Percentiles rank a stretch among this genome's conserved stretches.
Evolutionary conservation across 2,888 invertebrate species (phyloP).

Genomic region (Drosophila imparisetae): DNA sequence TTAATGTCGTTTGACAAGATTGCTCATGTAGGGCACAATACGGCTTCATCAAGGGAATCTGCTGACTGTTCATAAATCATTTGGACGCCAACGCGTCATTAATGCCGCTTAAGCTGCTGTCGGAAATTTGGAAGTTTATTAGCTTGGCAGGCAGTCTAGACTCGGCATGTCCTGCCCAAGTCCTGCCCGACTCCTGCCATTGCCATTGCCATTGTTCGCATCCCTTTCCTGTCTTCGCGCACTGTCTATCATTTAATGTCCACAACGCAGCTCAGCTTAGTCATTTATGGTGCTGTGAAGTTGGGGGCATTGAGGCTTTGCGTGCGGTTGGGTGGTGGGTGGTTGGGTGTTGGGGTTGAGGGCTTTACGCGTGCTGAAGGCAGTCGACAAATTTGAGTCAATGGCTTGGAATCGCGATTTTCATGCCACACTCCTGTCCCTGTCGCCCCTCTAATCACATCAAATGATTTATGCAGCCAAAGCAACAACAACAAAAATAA

Average conservation of each 20-base stretch:
- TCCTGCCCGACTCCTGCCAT: not conserved
- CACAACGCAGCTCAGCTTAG: constrained; percentile 37
- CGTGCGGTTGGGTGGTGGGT: not conserved
- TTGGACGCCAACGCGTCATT: constrained; percentile 60
- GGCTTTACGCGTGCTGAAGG: constrained; percentile 1
- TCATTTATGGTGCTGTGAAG: constrained; percentile 17
- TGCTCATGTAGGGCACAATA: constrained; percentile 1
- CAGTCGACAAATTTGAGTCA: constrained; percentile 66
- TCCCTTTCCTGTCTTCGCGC: not conserved
- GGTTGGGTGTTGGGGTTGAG: not conserved
- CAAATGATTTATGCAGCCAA: constrained; percentile 57
- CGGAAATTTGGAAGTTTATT: constrained; percentile 68
- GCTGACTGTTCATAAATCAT: constrained; percentile 64
- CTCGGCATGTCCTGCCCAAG: constrained; percentile 23
- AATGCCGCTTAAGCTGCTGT: constrained; percentile 70
- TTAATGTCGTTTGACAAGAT: constrained; percentile 46
- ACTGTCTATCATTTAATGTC: constrained; percentile 36
- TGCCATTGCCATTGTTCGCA: constrained; percentile 4
- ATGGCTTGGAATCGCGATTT: constrained; percentile 65
- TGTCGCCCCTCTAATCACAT: not conserved
- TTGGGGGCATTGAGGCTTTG: not conserved
- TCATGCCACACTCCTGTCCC: constrained; percentile 8
- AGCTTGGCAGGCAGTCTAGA: constrained; percentile 57
- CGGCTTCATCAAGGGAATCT: constrained; percentile 23
- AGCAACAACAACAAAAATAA: constrained; percentile 23